These are phyloP conservation scores for Tetrao urogallus DNA, from an alignment of 2,113 vertebrate species.

Conservation along the genomic window DNA sequence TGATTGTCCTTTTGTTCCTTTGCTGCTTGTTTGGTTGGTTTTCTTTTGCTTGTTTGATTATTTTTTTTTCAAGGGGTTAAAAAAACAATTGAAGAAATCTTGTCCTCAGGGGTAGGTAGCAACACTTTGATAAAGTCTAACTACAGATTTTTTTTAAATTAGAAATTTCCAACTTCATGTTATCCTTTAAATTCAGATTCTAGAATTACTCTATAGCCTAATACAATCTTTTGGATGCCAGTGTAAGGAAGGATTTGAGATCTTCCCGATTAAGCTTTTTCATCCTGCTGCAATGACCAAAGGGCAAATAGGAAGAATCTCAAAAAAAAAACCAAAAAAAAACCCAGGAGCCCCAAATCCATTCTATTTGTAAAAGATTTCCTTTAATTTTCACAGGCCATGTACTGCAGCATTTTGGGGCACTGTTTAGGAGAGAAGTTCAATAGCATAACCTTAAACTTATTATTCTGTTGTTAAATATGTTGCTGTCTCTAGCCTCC, in stretches of 20 bases:
- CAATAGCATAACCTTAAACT: constrained; percentile 21
- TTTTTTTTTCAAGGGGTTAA: background rate
- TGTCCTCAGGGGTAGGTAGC: background rate
- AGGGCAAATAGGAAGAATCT: background rate
- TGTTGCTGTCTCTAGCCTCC: background rate
- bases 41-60: background rate
- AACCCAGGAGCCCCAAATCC: background rate
- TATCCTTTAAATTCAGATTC: background rate
- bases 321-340: background rate
- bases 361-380: constrained; percentile 1
- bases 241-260: background rate
- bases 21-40: background rate
- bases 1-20: background rate
- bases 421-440: background rate
- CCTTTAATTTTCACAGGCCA: background rate
- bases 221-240: background rate
- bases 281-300: background rate
- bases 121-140: background rate
- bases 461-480: background rate
- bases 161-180: background rate
- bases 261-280: background rate
- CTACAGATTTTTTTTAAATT: background rate
- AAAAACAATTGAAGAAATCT: background rate
- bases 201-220: background rate
- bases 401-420: background rate